Evolutionary conservation across 2,888 invertebrate species (phyloP), one percentile per base, ranked within the genome.

Genomic region (Nomada lathburiana): DNA sequence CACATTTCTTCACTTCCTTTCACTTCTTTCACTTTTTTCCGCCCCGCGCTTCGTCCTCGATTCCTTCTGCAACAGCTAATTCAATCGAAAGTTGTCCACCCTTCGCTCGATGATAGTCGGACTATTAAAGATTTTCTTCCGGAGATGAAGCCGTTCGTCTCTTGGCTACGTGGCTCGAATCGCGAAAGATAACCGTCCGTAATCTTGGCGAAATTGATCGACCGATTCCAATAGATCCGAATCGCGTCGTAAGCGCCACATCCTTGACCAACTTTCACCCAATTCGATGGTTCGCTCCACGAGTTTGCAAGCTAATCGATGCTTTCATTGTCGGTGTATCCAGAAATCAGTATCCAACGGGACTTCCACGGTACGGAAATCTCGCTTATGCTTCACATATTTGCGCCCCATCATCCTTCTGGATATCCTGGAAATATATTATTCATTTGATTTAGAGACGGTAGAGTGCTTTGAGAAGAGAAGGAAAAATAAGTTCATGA

Each of bases 81-180:
- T 73, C 74, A 83, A 83, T 77, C 55, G 74, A 69, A 55, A 47
- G 44, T 26, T 70, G 47, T 70, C 57, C 59, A 29, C 53, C 36
- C 82, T 23, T 16, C 55, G 29, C 44, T 18, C 10, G 44, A 26
- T 60, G 52, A 69, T 64, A 57, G 63, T 60, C 60, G 68, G 73
- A 59, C 47, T 36, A 57, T 76, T 57, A 52, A 67, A 71, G 71
- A 73, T 64, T 63, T 60, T 62, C 69, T 70, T 16, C 47, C 26
- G 20, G 23, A 47, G 23, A 18, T 29, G 52, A 50, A 50, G n/a
- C 20, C 23, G 55, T 67, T 76, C 68, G 63, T 26, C 29, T 29
- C 50, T 13, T 20, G 55, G 65, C 26, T 67, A 79, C 83, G 83
- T 84, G 82, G 83, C 70, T 69, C 72, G 83, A 82, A 76, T 84